phyloP scores from a whole-genome alignment of 1,140 invertebrate genomes.

The Drosophila athabasca region DNA sequence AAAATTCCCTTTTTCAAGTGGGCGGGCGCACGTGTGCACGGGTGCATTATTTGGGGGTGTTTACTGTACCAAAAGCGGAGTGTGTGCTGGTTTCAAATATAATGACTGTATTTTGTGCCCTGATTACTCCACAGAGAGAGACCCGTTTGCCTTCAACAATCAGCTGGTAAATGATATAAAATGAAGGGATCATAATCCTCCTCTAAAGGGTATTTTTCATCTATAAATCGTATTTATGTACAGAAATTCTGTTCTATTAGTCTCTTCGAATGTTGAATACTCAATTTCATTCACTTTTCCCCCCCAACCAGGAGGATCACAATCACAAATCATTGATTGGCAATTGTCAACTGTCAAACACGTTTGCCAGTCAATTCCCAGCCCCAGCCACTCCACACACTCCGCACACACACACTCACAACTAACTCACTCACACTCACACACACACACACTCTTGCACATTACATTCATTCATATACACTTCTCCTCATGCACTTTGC shows the following conservation, averaged over 20 bases:
- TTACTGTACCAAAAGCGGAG: slow-evolving; percentile 28
- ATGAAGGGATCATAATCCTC: not conserved
- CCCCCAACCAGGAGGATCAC: not conserved
- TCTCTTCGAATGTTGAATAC: not conserved
- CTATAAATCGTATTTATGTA: not conserved
- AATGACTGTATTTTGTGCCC: slow-evolving; percentile 56
- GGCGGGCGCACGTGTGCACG: slow-evolving; percentile 56
- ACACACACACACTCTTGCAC: slow-evolving; percentile 20
- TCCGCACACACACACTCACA: slow-evolving; percentile 11
- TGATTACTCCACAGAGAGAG: slow-evolving; percentile 39
- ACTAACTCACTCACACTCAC: slow-evolving; percentile 1
- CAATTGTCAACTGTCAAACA: slow-evolving; percentile 43
- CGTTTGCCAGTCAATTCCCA: slow-evolving; percentile 40
- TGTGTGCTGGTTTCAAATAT: slow-evolving; percentile 36
- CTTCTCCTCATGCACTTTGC: slow-evolving; percentile 5
- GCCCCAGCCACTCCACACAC: slow-evolving; percentile 1
- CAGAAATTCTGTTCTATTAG: not conserved
- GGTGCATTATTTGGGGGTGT: slow-evolving; percentile 45
- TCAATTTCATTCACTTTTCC: not conserved
- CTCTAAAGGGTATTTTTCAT: no score
- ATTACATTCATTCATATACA: not conserved
- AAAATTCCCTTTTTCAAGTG: slow-evolving; percentile 67
- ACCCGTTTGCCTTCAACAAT: slow-evolving; percentile 4
- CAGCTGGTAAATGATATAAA: slow-evolving; percentile 8
- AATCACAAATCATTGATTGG: slow-evolving; percentile 30